phyloP scores from a whole-genome alignment of 1,140 invertebrate genomes.

The Antheraea pernyi region DNA sequence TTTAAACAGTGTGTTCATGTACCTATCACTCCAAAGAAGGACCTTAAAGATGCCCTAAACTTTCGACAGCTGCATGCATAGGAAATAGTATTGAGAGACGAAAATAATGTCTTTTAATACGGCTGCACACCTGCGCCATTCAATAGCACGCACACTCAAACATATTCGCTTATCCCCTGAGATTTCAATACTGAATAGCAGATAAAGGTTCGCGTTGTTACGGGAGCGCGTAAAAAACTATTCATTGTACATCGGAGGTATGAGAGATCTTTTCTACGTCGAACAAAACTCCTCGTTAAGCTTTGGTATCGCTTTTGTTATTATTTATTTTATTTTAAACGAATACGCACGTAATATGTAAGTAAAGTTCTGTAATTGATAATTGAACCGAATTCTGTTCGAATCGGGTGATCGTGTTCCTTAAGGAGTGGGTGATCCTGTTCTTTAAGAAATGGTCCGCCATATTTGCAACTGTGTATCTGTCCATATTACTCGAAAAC shows the following conservation, averaged over 20 bases:
- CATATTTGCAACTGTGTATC: neutral
- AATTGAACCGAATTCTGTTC: neutral
- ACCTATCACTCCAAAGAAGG: neutral
- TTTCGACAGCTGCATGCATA: constrained; percentile 6
- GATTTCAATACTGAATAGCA: constrained; percentile 11
- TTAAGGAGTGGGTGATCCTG: neutral
- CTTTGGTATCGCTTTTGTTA: neutral
- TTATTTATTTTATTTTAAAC: constrained; percentile 1
- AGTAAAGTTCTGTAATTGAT: neutral
- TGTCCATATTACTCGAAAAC: no score
- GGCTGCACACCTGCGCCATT: constrained; percentile 5
- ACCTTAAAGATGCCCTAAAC: neutral
- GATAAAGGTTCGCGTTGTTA: constrained; percentile 17
- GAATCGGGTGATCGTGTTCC: neutral
- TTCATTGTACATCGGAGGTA: constrained; percentile 1
- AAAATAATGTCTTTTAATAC: constrained; percentile 5
- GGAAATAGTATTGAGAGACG: constrained; percentile 7
- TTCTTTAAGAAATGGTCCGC: neutral
- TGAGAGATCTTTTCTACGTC: neutral
- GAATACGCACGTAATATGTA: neutral
- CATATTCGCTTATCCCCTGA: constrained; percentile 6
- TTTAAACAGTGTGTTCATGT: neutral
- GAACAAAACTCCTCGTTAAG: constrained; percentile 1
- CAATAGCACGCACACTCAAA: neutral
- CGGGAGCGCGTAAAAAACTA: neutral